Base-by-base conservation (phyloP, 1,140 invertebrate genomes). In the Drosophila carrolli region DNA sequence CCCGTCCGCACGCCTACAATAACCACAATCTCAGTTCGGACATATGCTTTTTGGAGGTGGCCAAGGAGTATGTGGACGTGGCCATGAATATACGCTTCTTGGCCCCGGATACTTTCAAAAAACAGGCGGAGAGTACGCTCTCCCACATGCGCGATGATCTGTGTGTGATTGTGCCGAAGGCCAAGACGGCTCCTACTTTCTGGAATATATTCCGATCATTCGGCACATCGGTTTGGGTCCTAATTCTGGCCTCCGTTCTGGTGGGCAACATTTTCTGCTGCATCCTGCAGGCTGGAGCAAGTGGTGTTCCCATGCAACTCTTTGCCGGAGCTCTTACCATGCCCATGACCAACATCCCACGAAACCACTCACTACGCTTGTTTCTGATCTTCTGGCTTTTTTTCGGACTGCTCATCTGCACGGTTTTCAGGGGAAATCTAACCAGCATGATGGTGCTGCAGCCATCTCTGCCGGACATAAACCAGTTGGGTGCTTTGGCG, bases 171-270 rank as follows among this genome's bases (percentile, higher is more conserved):
- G 91, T 92, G 4, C 91, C 91, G 6, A 91, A 91, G 38, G 78
- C 84, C 1, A 74, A 77, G 19, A 37, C 65, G 5, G 88, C 89
- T 8, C 59, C 88, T 0, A 60, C 66, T 0, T 84, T 92, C 46
- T 91, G 89, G 88, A 92, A 92, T 38, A 67, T 92, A 11, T 92
- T 92, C 60, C 82, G 84, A 5, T 81, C 91, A 0, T 92, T 92
- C 44, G 61, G 75, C 1, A 9, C 51, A 0, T 29, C 51, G 38
- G 90, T 91, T 14, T 92, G 91, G 91, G 6, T 63, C 2, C 47
- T 62, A 0, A 81, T 91, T 4, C 44, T 76, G 0, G 27, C 72
- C 0, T 75, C 78, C 7, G 19, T 92, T 2, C 14, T 81, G 14
- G 29, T 91, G 23, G 78, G 71, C 0, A 75, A 80, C 37, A 4